A percentile compares a stretch with the other conserved stretches of the same genome.
These are phyloP conservation scores for Merodon equestris DNA, from an alignment of 2,888 invertebrate genomes.

Conservation along the genomic window DNA sequence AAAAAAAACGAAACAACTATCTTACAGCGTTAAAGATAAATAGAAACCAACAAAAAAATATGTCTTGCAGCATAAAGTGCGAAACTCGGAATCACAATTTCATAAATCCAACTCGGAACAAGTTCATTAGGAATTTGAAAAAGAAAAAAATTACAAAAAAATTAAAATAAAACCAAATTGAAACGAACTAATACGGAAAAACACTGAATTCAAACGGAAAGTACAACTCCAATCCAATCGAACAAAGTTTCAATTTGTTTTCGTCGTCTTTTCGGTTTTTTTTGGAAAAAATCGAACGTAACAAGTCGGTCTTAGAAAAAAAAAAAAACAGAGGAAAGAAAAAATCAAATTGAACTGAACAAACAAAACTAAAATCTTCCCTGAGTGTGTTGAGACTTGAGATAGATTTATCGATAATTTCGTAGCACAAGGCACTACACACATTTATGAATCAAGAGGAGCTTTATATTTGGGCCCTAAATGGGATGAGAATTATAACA, in stretches of 20 bases:
- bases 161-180: constrained; percentile 35
- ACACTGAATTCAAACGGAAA: constrained; percentile 28
- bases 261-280: constrained; percentile 1
- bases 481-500: constrained; percentile 68
- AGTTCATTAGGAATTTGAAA: constrained; percentile 39
- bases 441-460: constrained; percentile 68
- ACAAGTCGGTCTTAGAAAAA: constrained; percentile 43
- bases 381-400: constrained; percentile 71
- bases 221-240: constrained; percentile 57
- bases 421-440: constrained; percentile 66
- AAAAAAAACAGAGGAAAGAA: constrained; percentile 22
- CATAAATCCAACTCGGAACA: constrained; percentile 52
- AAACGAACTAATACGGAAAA: constrained; percentile 16
- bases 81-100: constrained; percentile 62
- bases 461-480: constrained; percentile 63
- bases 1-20: constrained; percentile 28
- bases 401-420: constrained; percentile 54
- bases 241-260: constrained; percentile 62
- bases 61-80: constrained; percentile 66
- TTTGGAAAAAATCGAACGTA: constrained; percentile 20
- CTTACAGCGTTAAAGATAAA: not conserved
- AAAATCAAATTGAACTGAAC: constrained; percentile 70
- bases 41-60: constrained; percentile 15
- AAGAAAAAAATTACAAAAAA: constrained; percentile 32
- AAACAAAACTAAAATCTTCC: constrained; percentile 72